Evolutionary conservation across 2,797 vertebrate genomes (phyloP), one percentile per base, ranked within the genome.

Genomic region (Smutsia gigantea): DNA sequence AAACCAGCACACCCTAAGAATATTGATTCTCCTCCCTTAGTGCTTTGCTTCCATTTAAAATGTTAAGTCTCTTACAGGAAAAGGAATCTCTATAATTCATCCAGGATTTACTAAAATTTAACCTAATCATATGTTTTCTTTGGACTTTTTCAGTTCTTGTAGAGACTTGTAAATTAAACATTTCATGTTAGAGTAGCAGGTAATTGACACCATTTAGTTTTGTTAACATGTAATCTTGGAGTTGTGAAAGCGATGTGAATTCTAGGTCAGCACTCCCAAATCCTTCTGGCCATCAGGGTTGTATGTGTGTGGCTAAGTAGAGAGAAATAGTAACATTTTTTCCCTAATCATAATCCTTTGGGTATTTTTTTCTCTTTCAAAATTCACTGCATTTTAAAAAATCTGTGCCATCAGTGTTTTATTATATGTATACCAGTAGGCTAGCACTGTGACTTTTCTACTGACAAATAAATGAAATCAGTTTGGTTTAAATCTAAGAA

Each of bases 221-320:
- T 97, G 93, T 96, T 91, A 89, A 71, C 94, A 90, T 93, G n/a
- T 66, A 61, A 95, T 59, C 87, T 96, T 97, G 68, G 64, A 97
- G 87, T 95, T 97, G 88, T 95, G 95, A 94, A 97, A 84, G 59
- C 78, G 9, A 87, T 46, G 10, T 18, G 55, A 96, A 91, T 97
- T 97, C 57, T 95, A 81, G 78, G 75, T 93, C 92, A 72, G 14
- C 17, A 53, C 37, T 85, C 85, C 64, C 6, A 95, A 92, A 74
- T 83, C 72, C 6, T 87, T 46, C 23, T 72, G n/a, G 77, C 74
- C 85, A 89, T 91, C 12, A 10, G 4, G 87, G 37, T 86, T 29
- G n/a, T 74, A 1, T 86, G 17, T 82, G 25, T 75, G 42, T 34
- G 49, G 57, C 57, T 5, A 69, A n/a, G n/a, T 79, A 71, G 85